These are phyloP conservation scores for Clostera curtula DNA, from an alignment of 2,888 invertebrate species.

Conservation along the genomic window DNA sequence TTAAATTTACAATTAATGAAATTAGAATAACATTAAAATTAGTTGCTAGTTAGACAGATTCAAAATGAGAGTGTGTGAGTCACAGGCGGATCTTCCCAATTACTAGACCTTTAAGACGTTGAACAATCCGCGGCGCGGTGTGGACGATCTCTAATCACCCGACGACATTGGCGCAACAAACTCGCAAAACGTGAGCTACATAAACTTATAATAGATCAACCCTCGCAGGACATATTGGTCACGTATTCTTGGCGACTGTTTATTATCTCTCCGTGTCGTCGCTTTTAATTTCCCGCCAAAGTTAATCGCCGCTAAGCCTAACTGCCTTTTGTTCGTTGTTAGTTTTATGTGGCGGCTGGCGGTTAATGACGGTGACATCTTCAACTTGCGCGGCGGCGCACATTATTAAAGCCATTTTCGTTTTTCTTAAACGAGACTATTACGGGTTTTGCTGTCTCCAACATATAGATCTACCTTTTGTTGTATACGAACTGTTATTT, in stretches of 20 bases:
- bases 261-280: conserved; percentile 55
- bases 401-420: conserved; percentile 18
- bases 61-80: no score
- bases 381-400: conserved; percentile 17
- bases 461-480: no score
- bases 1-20: no score
- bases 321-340: conserved; percentile 43
- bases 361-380: conserved; percentile 26
- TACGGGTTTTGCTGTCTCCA: no score
- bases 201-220: conserved; percentile 41
- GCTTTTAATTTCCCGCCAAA: conserved; percentile 60
- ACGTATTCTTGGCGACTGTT: conserved; percentile 58
- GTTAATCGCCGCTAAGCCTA: conserved; percentile 47
- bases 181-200: conserved; percentile 61
- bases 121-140: no score
- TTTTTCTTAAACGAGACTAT: no score
- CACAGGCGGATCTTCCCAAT: no score
- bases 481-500: no score
- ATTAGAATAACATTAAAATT: no score
- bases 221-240: conserved; percentile 63
- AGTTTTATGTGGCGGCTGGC: conserved; percentile 31
- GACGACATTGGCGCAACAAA: conserved; percentile 66
- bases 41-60: no score
- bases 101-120: no score
- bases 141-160: no score